Base-by-base conservation (phyloP, 2,797 vertebrate genomes). In the Austrolebias charrua region DNA sequence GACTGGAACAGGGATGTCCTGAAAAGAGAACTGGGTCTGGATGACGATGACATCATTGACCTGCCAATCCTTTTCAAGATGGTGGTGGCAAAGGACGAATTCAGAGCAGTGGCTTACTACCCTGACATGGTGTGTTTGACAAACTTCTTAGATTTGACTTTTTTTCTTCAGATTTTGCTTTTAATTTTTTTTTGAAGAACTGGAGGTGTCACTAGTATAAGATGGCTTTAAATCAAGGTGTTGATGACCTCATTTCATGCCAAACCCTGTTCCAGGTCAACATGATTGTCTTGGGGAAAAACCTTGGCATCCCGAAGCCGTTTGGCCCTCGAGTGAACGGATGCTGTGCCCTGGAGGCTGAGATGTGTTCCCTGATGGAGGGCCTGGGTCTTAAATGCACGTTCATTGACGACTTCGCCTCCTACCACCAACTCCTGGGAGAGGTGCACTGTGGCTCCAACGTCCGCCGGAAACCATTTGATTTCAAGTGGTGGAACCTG, bases 381-480 rank as follows among this genome's bases (percentile, higher is more conserved):
- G 92, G 89, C 0, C 90, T 99, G 79, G 95, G 94, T 1, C 90
- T 98, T 47, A 52, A 7, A 8, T 98, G 97, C 86, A 91, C 79
- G 0, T 98, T 96, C 86, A 92, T 98, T 0, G 94, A 99, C 0
- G 95, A 98, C 63, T 94, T 95, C 3, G 75, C 92, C 2, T 90
- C 95, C 11, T 99, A 98, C 90, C 96, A 99, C 75, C 90, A 92
- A 70, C 79, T 78, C 0, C 73, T 93, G 12, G 97, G 96, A 0
- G 97, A 99, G 78, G 95, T 99, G 19, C 97, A 95, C 85, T 98
- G 97, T 0, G 95, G 96, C 53, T 96, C 94, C 82, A 94, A 94
- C 0, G 94, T 96, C 13, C 95, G 82, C 60, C 85, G 97, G 19
- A 75, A 89, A 35, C 88, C 93, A 0, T 98, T 95, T 3, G 0